Evolutionary conservation across 1,140 invertebrate genomes (phyloP).

Genomic region (Campodea augens): DNA sequence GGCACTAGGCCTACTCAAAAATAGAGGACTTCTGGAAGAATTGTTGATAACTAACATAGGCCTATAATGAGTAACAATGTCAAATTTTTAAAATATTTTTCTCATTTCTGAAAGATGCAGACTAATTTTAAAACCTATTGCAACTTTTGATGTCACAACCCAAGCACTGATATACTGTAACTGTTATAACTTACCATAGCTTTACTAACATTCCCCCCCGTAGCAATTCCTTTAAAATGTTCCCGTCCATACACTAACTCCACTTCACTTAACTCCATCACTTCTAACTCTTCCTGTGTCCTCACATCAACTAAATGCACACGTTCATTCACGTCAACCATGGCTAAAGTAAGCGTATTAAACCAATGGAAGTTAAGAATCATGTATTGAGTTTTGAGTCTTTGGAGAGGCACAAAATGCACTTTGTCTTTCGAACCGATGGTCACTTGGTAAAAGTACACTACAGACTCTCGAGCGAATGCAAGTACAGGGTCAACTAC

Average conservation of each 20-base stretch:
- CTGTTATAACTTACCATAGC: slow-evolving; percentile 34
- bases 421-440: slow-evolving; percentile 26
- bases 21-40: too few species aligned
- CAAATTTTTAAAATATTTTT: too few species aligned
- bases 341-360: slow-evolving; percentile 62
- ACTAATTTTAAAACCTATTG: too few species aligned
- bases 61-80: too few species aligned
- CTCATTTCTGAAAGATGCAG: too few species aligned
- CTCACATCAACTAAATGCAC: slow-evolving; percentile 75
- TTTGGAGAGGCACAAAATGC: slow-evolving; percentile 40
- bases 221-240: slow-evolving; percentile 70
- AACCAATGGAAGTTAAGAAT: slow-evolving; percentile 68
- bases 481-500: slow-evolving; percentile 70
- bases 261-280: slow-evolving; percentile 58
- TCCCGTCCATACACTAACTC: slow-evolving; percentile 78
- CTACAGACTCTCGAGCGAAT: slow-evolving; percentile 52
- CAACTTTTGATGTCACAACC: too few species aligned
- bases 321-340: slow-evolving; percentile 67
- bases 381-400: slow-evolving; percentile 43
- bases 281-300: slow-evolving; percentile 63
- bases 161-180: too few species aligned
- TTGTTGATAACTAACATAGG: too few species aligned
- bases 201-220: slow-evolving; percentile 55
- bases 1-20: too few species aligned
- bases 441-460: slow-evolving; percentile 55